phyloP scores from a whole-genome alignment of 2,888 invertebrate genomes.

The Macaria liturata region DNA sequence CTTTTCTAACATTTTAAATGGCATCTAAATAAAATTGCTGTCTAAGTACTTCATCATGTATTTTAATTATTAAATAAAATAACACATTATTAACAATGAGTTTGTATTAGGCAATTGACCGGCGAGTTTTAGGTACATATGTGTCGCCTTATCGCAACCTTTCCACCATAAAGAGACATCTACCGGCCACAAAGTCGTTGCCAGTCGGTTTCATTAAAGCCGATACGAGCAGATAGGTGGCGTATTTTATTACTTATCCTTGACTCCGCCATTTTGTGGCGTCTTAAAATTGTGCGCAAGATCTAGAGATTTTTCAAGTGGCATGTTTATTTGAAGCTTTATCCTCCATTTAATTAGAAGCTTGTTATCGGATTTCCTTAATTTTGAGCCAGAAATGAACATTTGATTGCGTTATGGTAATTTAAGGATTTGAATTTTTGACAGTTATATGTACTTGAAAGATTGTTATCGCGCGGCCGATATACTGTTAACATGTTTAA shows the following conservation, averaged over 20 bases:
- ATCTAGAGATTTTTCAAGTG: conserved; percentile 44
- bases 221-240: conserved; percentile 66
- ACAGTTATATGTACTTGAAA: conserved; percentile 1
- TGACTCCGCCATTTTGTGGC: conserved; percentile 41
- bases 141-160: too few relatives aligned
- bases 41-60: too few relatives aligned
- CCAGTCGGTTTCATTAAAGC: conserved; percentile 63
- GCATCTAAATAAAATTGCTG: too few relatives aligned
- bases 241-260: conserved; percentile 66
- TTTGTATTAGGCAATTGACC: too few relatives aligned
- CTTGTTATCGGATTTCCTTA: conserved; percentile 24
- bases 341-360: conserved; percentile 39
- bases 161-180: too few relatives aligned
- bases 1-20: too few relatives aligned
- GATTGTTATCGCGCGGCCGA: background rate
- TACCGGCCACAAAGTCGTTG: too few relatives aligned
- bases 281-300: conserved; percentile 51
- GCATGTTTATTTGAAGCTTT: conserved; percentile 48
- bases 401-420: conserved; percentile 11
- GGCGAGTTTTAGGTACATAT: too few relatives aligned
- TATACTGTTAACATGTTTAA: too few relatives aligned
- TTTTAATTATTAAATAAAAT: too few relatives aligned
- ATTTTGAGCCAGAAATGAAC: conserved; percentile 18
- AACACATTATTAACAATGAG: too few relatives aligned
- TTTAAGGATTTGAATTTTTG: conserved; percentile 3